These are phyloP conservation scores for Grapholita molesta DNA, from an alignment of 1,140 invertebrate species.

Conservation along the genomic window DNA sequence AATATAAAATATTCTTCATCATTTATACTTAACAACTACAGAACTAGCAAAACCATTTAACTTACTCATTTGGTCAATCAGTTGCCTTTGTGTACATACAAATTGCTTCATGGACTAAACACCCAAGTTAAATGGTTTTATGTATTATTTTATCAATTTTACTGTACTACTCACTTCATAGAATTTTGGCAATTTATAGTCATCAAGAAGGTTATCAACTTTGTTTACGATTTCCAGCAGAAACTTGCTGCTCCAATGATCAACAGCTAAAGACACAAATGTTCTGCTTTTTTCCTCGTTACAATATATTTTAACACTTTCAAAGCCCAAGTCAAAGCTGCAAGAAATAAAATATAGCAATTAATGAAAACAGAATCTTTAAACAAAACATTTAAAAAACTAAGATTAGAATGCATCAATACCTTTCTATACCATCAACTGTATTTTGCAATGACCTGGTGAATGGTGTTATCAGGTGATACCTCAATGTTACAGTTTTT, in stretches of 20 bases:
- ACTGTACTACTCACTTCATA: conserved; percentile 78
- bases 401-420: too few relatives aligned
- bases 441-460: conserved; percentile 42
- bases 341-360: conserved; percentile 34
- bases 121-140: too few relatives aligned
- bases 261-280: conserved; percentile 83
- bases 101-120: too few relatives aligned
- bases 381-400: conserved; percentile 14
- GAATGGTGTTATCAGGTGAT: conserved; percentile 59
- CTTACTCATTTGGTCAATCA: too few relatives aligned
- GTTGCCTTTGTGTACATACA: too few relatives aligned
- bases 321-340: conserved; percentile 81
- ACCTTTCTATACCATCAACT: conserved; percentile 41
- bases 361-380: conserved; percentile 2
- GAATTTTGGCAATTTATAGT: conserved; percentile 83
- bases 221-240: conserved; percentile 77
- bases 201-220: conserved; percentile 81
- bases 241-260: conserved; percentile 67
- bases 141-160: too few relatives aligned
- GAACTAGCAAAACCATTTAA: too few relatives aligned
- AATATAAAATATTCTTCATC: too few relatives aligned
- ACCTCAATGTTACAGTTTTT: conserved; percentile 58
- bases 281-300: conserved; percentile 88
- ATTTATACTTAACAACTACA: too few relatives aligned
- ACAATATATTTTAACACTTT: conserved; percentile 81